Base-by-base conservation (phyloP, 2,888 invertebrate genomes). In the Athalia cordata region DNA sequence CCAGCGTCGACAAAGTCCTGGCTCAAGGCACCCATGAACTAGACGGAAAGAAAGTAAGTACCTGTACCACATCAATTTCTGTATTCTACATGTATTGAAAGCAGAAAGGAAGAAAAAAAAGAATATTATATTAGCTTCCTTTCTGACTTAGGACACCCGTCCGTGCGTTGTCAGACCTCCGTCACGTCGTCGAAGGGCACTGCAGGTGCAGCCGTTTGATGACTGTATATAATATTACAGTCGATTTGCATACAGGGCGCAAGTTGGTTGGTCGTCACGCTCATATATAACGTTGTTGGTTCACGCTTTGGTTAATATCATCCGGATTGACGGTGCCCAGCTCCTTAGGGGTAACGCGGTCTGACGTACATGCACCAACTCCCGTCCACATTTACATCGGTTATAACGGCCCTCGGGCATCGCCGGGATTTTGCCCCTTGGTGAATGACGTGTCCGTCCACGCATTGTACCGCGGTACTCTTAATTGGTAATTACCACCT, bases 1-100 rank as follows among this genome's bases (percentile, higher is more conserved):
- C 96, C 92, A 96, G 98, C 93, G 98, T 99, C 94, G 99, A 99
- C 94, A 98, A 99, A 94, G 99, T 99, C 91, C 95, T 99, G 94
- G 96, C 97, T 91, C 97, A 97, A 93, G 96, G 97, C 92, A 97
- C 97, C 92, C 99, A 99, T 93, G 98, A 99, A 93, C 94, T 99
- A 93, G 99, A 99, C 93, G 98, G 98, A 91, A 99, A 99, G 95
- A 98, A 98, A 97, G 99, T 99, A 93, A 94, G 93, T 91, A 88
- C 82, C 52, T 11, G 8, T 3, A 9, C 52, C 52, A 7, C 7
- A 3, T 11, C 11, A 70, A 70, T 70, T 11, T 57, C 13, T 11
- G 50, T 11, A 9, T 13, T 11, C 29, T 50, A 43, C 6, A 52
- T 29, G 29, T 2, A 50, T 43, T 9, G 52, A 68, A 65, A 62